Conservation (phyloP, 2,113 vertebrate genomes). For the Oophaga pumilio region DNA sequence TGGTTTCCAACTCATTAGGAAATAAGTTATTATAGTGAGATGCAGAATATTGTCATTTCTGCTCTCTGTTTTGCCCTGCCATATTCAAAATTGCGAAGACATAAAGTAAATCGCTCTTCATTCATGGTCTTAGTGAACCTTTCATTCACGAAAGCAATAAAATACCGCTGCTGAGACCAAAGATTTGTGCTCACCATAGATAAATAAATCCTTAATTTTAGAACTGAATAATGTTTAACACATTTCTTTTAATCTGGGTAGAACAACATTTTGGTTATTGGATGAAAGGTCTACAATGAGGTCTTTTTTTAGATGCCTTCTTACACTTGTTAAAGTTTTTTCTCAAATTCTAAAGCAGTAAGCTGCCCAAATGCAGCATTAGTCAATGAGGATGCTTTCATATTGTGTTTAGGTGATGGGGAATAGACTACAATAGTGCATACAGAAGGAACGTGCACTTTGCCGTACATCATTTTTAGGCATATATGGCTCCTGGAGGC, state of each 20-base stretch:
- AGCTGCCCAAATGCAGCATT: background rate
- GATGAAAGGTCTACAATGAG: background rate
- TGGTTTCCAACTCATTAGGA: conserved; percentile 31
- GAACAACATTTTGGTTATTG: background rate
- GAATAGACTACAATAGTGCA: too few species aligned
- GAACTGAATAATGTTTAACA: background rate
- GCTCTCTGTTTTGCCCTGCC: background rate
- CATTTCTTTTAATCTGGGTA: background rate
- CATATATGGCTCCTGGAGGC: too few species aligned
- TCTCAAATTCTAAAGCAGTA: background rate
- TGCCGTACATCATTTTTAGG: too few species aligned
- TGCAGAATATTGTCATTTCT: background rate
- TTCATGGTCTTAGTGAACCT: background rate
- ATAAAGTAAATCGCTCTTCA: background rate
- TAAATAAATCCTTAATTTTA: background rate
- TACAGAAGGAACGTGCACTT: too few species aligned
- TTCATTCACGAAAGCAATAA: background rate
- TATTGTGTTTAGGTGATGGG: too few species aligned
- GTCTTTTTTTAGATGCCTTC: background rate
- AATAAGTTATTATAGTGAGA: conserved; percentile 25
- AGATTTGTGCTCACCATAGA: background rate
- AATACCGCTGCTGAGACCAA: background rate
- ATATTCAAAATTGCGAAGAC: background rate
- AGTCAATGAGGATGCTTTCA: too few species aligned
- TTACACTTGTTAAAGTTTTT: background rate